These are phyloP conservation scores for Xenopus petersii DNA, from an alignment of 2,797 vertebrate genomes.

Conservation along the genomic window DNA sequence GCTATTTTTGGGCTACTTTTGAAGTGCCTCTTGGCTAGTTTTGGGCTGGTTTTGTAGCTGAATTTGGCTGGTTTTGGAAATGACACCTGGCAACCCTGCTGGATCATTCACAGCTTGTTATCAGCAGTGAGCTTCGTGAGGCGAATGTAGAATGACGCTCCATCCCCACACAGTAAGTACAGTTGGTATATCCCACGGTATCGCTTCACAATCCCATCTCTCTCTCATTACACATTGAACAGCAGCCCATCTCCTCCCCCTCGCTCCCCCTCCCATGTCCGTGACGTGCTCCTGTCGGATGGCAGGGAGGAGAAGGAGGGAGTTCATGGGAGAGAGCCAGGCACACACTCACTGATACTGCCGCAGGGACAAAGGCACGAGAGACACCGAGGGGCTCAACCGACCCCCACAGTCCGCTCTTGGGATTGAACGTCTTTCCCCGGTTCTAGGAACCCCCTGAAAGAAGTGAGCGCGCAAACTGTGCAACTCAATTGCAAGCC, in stretches of 20 bases:
- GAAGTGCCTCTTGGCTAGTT: too few relatives aligned
- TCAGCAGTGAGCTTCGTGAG: too few relatives aligned
- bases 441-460: neutral
- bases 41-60: too few relatives aligned
- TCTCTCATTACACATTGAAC: neutral
- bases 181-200: too few relatives aligned
- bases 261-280: slow-evolving; percentile 5
- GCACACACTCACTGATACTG: slow-evolving; percentile 13
- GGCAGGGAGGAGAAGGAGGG: slow-evolving; percentile 27
- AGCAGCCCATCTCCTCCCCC: neutral
- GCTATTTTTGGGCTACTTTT: too few relatives aligned
- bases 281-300: slow-evolving; percentile 44
- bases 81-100: too few relatives aligned
- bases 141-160: too few relatives aligned
- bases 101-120: too few relatives aligned
- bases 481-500: neutral
- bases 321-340: slow-evolving; percentile 6
- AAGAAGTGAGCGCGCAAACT: neutral
- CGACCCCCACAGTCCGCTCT: neutral
- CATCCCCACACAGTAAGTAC: too few relatives aligned
- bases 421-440: neutral
- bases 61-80: too few relatives aligned
- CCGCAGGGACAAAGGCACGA: slow-evolving; percentile 36
- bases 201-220: neutral
- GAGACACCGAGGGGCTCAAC: neutral